phyloP scores from a whole-genome alignment of 2,888 invertebrate species.

The Ditylenchus weischeri region DNA sequence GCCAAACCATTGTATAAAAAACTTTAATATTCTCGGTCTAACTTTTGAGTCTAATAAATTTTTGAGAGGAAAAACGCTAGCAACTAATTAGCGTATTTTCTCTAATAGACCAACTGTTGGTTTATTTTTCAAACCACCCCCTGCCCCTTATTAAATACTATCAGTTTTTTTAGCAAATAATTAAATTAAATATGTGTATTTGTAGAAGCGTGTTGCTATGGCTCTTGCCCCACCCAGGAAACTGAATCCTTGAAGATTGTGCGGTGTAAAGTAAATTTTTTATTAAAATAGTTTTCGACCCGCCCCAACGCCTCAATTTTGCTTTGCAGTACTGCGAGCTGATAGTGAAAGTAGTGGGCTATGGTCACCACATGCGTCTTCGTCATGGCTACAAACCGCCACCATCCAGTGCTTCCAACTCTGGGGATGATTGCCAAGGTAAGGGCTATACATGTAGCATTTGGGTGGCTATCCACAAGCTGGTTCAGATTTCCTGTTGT shows the following conservation, averaged over 20 bases:
- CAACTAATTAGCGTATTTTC: no score
- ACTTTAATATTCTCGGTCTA: no score
- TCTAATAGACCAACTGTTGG: no score
- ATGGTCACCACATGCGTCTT: constrained; percentile 14
- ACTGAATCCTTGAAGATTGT: constrained; percentile 7
- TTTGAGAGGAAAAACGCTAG: no score
- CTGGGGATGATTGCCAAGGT: constrained; percentile 13
- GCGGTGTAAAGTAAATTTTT: not conserved
- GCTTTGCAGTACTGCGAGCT: constrained; percentile 6
- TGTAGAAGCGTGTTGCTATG: constrained; percentile 13
- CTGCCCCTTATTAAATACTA: no score
- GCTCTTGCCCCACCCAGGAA: constrained; percentile 9
- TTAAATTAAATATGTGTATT: not conserved
- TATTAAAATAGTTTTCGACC: no score
- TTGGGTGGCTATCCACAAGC: no score
- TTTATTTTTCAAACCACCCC: no score
- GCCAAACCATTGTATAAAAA: no score
- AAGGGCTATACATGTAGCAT: not conserved
- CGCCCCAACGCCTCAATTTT: not conserved
- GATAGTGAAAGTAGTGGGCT: constrained; percentile 11
- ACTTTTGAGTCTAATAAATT: no score
- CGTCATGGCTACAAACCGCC: constrained; percentile 7
- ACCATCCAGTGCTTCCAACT: constrained; percentile 9
- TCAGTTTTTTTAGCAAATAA: no score
- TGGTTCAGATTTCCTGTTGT: constrained; percentile 8